Evolutionary conservation across 2,888 invertebrate genomes (phyloP).

Genomic region (Apodemia mormo): DNA sequence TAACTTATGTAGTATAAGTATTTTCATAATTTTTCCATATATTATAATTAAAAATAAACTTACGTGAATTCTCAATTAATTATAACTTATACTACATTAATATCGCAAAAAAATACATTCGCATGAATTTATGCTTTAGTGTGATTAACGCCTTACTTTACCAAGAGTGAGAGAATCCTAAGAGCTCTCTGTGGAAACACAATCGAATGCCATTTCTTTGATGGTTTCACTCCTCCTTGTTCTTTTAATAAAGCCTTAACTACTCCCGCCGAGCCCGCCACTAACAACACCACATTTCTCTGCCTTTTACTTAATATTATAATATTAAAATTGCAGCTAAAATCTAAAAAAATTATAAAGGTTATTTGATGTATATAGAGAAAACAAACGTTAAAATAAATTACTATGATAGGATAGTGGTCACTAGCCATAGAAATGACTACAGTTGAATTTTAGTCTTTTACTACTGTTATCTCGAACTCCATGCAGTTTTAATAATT

Average conservation of each 20-base stretch:
- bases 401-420: too few species aligned
- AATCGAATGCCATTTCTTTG: conserved; percentile 28
- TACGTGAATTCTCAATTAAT: too few species aligned
- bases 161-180: conserved; percentile 30
- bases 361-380: too few species aligned
- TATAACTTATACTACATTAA: background rate
- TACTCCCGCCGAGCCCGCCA: conserved; percentile 2
- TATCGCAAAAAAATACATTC: background rate
- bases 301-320: conserved; percentile 1
- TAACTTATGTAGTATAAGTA: too few species aligned
- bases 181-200: conserved; percentile 31
- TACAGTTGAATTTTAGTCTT: too few species aligned
- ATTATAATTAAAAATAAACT: too few species aligned
- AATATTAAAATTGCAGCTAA: background rate
- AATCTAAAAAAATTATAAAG: too few species aligned
- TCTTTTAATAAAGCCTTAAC: conserved; percentile 12
- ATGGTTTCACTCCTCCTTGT: conserved; percentile 18
- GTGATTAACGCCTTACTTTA: conserved; percentile 35
- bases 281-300: background rate
- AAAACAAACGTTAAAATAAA: too few species aligned
- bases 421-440: too few species aligned
- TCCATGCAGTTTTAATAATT: too few species aligned
- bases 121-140: conserved; percentile 15
- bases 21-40: too few species aligned
- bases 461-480: too few species aligned